Evolutionary conservation across 2,797 vertebrate genomes (phyloP).

Genomic region (Sciurus carolinensis): DNA sequence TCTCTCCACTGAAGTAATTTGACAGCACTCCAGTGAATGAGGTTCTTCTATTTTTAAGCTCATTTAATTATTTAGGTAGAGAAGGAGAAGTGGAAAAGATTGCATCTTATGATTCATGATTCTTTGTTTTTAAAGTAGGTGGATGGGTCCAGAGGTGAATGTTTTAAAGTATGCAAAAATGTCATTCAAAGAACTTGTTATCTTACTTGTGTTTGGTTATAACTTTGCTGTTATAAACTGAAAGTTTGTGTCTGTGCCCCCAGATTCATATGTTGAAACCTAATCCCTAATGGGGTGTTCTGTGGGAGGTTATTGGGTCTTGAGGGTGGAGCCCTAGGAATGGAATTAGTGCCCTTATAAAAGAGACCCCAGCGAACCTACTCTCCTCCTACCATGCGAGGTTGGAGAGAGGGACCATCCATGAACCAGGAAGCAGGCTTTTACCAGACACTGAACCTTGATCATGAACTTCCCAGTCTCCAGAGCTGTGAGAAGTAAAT

Average conservation of each 20-base stretch:
- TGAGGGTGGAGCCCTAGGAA: background rate
- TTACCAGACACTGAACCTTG: background rate
- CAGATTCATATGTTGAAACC: background rate
- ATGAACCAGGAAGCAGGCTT: background rate
- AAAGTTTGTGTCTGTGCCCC: background rate
- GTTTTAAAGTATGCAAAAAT: slow-evolving; percentile 7
- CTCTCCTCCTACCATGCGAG: background rate
- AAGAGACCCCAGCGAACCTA: background rate
- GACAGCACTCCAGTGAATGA: background rate
- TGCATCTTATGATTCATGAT: background rate
- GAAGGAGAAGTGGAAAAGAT: background rate
- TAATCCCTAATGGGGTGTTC: background rate
- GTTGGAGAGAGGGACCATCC: background rate
- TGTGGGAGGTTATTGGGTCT: background rate
- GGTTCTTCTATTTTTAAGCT: background rate
- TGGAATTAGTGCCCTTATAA: background rate
- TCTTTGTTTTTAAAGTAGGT: slow-evolving; percentile 17
- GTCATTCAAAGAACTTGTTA: background rate
- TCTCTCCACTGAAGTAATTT: background rate
- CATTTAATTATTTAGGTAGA: background rate
- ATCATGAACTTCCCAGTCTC: background rate
- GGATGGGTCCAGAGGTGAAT: background rate
- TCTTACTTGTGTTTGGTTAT: background rate
- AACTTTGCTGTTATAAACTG: fast-evolving
- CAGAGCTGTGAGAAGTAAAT: background rate